phyloP scores from a whole-genome alignment of 23 tunicate genomes.

The Trididemnum miniatum region DNA sequence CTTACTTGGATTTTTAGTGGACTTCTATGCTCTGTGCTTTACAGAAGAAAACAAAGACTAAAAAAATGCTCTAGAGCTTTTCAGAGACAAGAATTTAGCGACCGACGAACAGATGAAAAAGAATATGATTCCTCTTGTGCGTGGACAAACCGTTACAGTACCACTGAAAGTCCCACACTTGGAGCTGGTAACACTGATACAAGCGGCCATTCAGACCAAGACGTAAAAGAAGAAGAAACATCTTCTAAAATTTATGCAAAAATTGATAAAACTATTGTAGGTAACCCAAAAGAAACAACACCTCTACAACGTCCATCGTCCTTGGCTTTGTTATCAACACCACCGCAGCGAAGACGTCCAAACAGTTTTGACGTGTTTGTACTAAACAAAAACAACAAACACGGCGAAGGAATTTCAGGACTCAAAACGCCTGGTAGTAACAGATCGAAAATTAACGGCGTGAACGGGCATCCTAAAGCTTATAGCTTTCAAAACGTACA shows the following conservation, averaged over 20 bases:
- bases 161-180: constrained; percentile 2
- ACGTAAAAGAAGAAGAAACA: neutral
- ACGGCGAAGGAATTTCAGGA: neutral
- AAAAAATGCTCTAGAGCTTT: constrained; percentile 27
- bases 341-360: neutral
- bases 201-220: neutral
- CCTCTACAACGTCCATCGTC: neutral
- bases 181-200: neutral
- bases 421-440: neutral
- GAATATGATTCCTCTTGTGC: constrained; percentile 14
- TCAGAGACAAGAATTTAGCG: constrained; percentile 2
- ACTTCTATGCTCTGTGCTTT: constrained; percentile 62
- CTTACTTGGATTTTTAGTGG: constrained; percentile 83
- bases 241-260: neutral
- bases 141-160: constrained; percentile 1
- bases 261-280: neutral
- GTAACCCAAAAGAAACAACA: neutral
- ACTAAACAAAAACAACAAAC: neutral
- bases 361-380: neutral
- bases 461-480: neutral
- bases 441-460: neutral
- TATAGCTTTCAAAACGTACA: neutral
- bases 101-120: neutral
- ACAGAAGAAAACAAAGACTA: constrained; percentile 60
- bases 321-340: neutral